Conservation (phyloP, 2,113 vertebrate genomes). For the Melanerpes formicivorus region DNA sequence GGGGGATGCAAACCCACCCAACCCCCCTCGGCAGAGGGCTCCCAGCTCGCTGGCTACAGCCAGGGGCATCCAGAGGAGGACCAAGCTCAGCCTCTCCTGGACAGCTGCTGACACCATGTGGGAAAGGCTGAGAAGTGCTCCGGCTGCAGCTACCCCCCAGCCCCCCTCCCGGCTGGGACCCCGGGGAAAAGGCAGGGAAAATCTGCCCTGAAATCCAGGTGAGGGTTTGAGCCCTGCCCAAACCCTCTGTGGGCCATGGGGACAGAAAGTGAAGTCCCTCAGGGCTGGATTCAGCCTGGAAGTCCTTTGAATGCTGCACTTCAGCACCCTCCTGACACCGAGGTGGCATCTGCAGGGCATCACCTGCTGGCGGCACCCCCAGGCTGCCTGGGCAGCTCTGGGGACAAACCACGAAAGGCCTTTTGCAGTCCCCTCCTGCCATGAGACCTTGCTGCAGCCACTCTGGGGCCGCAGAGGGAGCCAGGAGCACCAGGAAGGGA, state of each 20-base stretch:
- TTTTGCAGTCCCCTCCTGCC: neutral
- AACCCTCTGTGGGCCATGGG: neutral
- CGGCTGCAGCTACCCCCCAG: rapidly evolving
- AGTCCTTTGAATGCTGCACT: neutral
- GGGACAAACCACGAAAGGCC: neutral
- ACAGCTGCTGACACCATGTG: slow-evolving; percentile 58
- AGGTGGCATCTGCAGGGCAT: neutral
- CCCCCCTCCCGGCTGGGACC: rapidly evolving
- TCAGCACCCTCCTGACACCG: neutral
- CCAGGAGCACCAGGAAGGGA: neutral
- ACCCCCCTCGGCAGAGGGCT: neutral
- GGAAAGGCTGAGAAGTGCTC: slow-evolving; percentile 14
- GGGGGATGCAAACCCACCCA: neutral
- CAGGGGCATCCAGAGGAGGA: rapidly evolving
- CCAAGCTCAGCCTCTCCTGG: neutral
- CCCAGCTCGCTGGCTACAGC: neutral
- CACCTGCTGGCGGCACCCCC: neutral
- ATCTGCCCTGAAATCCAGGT: rapidly evolving
- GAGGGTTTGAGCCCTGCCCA: neutral
- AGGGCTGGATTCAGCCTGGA: neutral
- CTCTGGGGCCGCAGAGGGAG: rapidly evolving
- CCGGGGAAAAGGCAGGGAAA: rapidly evolving
- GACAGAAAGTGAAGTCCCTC: neutral
- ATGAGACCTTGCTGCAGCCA: neutral
- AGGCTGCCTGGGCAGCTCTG: neutral